These are phyloP conservation scores for Muntiacus muntjak DNA, from an alignment of 2,113 vertebrate species.

Conservation along the genomic window DNA sequence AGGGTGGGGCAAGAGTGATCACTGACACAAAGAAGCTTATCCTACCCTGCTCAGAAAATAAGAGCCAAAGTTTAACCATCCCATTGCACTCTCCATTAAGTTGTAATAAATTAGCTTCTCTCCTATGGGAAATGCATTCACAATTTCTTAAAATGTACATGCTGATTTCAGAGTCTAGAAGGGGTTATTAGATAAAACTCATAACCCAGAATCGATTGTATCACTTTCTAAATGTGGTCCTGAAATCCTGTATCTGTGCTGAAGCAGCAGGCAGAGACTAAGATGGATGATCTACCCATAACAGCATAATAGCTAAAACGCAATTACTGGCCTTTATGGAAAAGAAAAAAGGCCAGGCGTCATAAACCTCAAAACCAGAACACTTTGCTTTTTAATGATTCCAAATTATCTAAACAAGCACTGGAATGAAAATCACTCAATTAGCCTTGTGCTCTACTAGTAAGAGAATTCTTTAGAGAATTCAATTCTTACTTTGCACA, in stretches of 20 bases:
- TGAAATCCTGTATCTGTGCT: neutral
- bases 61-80: neutral
- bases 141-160: neutral
- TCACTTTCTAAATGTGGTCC: neutral
- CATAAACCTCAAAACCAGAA: constrained; percentile 16
- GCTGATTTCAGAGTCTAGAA: neutral
- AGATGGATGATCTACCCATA: neutral
- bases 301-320: neutral
- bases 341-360: neutral
- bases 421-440: constrained; percentile 30
- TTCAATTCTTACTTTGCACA: neutral
- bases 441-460: neutral
- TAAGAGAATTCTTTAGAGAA: neutral
- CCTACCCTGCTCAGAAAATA: neutral
- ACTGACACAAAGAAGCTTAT: neutral
- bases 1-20: too few species aligned
- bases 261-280: neutral
- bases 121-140: neutral
- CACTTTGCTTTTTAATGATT: constrained; percentile 38
- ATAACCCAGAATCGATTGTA: neutral
- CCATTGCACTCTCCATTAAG: neutral
- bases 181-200: constrained; percentile 28
- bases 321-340: neutral
- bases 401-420: constrained; percentile 18
- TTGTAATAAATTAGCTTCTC: constrained; percentile 29